Evolutionary conservation across 2,113 vertebrate genomes (phyloP).

Genomic region (Calidris pygmaea): DNA sequence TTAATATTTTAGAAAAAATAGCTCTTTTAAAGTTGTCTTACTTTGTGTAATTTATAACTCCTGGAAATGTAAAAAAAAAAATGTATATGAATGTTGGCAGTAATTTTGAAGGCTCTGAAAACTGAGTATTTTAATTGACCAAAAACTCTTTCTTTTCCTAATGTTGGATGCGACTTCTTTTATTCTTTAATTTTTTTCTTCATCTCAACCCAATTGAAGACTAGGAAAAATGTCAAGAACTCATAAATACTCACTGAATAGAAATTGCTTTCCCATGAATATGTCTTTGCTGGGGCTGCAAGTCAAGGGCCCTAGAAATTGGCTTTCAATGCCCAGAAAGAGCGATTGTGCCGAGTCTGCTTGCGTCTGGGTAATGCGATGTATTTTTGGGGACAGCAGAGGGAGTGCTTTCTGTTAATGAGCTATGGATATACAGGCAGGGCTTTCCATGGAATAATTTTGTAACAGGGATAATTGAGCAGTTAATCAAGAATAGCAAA

Average conservation of each 20-base stretch:
- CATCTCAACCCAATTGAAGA: not conserved
- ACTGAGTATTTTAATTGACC: not conserved
- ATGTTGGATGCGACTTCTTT: not conserved
- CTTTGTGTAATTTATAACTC: not conserved
- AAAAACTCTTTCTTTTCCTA: not conserved
- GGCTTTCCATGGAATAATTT: constrained; percentile 36
- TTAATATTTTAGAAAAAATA: constrained; percentile 3
- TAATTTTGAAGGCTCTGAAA: constrained; percentile 11
- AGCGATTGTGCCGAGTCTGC: not conserved
- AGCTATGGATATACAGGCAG: constrained; percentile 18
- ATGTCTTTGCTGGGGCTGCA: not conserved
- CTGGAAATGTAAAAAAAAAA: not conserved
- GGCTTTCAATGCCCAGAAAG: not conserved
- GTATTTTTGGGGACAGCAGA: constrained; percentile 7
- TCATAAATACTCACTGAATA: not conserved
- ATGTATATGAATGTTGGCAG: not conserved
- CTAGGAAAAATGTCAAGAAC: not conserved
- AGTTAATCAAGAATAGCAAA: constrained; percentile 68
- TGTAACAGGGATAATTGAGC: constrained; percentile 58
- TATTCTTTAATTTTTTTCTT: not conserved
- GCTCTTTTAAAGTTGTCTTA: not conserved
- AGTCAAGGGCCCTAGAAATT: not conserved
- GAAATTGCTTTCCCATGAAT: not conserved
- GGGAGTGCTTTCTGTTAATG: constrained; percentile 23
- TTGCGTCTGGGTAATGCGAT: not conserved